These are phyloP conservation scores for Anas flavirostris DNA, from an alignment of 2,797 vertebrate species.

Conservation along the genomic window DNA sequence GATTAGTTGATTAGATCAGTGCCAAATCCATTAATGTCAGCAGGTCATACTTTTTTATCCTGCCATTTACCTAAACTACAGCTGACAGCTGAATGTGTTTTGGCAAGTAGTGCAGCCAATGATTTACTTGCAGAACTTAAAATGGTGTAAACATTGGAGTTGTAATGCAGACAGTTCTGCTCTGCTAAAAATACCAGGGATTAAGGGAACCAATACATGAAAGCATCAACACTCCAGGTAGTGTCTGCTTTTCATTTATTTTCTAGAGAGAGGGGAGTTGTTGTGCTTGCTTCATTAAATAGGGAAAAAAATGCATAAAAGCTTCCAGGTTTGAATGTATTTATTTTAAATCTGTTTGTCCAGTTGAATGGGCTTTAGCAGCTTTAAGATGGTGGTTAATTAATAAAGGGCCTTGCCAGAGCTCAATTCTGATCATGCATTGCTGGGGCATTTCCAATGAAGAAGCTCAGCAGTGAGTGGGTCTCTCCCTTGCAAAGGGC, in stretches of 20 bases:
- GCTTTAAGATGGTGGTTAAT: background rate
- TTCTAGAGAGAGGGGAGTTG: background rate
- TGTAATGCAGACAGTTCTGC: background rate
- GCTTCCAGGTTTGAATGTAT: background rate
- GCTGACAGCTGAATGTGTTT: slow-evolving; percentile 56
- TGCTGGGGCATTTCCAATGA: background rate
- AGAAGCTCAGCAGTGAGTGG: background rate
- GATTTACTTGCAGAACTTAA: slow-evolving; percentile 38
- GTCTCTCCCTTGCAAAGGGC: background rate
- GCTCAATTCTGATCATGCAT: accelerated
- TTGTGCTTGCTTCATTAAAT: background rate
- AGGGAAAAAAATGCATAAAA: background rate
- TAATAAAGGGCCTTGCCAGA: background rate
- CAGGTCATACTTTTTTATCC: slow-evolving; percentile 58
- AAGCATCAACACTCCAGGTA: background rate
- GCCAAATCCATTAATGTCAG: slow-evolving; percentile 41
- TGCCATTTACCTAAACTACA: slow-evolving; percentile 48
- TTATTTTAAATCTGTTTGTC: background rate
- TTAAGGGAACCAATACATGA: background rate
- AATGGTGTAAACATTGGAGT: background rate
- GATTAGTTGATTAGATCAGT: slow-evolving; percentile 51
- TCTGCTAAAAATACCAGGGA: slow-evolving; percentile 29
- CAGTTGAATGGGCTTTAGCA: background rate
- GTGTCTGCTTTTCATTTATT: slow-evolving; percentile 27
- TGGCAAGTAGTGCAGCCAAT: slow-evolving; percentile 25